Base-by-base conservation (phyloP, 2,113 vertebrate genomes). In the Dicaeum eximium region DNA sequence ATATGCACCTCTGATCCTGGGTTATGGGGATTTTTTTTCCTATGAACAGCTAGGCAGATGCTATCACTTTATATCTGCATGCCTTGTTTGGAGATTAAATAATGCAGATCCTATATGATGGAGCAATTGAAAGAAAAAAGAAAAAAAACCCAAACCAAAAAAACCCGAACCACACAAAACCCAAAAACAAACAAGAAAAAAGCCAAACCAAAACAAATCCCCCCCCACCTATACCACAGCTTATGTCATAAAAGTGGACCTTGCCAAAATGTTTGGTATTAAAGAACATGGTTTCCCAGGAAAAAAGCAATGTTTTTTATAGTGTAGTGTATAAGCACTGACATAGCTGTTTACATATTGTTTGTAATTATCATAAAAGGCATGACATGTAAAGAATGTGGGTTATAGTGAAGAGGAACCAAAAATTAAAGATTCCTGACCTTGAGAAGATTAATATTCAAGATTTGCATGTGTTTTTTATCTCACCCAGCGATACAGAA, bases 191-290 rank as follows among this genome's bases (percentile, higher is more conserved):
- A 50, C 21, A 70, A 64, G 17, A 10, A 48, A 65, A 57, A 74
- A 48, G 6, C 3, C 35, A 74, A 85, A 40, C 2, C 15, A 56
- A 73, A 84, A 3, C 5, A 54, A 47, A 37, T 11, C 8, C 0
- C 9, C 18, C 16, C 8, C 33, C 4, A 12, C 1, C 1, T 19
- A 30, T 17, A 6, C 13, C 22, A 10, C 10, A 61, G 17, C 2
- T 77, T 73, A 24, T 7, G 19, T 60, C 65, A 18, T 64, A 65
- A 57, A 90, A 87, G 65, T 47, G 8, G 15, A 23, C 33, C 22
- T 91, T 62, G 44, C 31, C 22, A 44, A 45, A 71, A 64, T 15
- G 11, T 16, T 38, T 81, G 35, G 3, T 78, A 30, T 74, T 66
- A 77, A 93, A 48, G 37, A 51, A 42, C 23, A 45, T 13, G 4